Percentiles rank a stretch among this genome's conserved stretches.
phyloP scores from a whole-genome alignment of 2,113 vertebrate species.

The Cyanocitta stelleri region DNA sequence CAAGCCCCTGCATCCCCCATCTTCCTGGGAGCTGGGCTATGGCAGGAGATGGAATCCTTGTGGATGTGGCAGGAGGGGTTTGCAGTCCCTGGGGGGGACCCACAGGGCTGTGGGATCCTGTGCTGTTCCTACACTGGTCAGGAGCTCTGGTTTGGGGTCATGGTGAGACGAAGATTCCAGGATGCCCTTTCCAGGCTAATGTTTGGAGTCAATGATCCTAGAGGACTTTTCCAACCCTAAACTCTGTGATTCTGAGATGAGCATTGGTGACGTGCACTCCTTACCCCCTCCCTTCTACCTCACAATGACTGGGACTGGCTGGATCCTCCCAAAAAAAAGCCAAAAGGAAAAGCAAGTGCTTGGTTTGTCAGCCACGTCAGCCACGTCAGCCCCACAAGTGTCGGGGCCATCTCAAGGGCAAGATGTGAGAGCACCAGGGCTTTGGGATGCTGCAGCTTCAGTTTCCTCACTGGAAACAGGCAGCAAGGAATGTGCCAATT shows the following conservation, averaged over 20 bases:
- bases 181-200: background rate
- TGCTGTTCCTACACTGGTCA: background rate
- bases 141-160: fast-evolving
- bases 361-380: background rate
- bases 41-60: background rate
- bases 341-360: background rate
- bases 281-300: background rate
- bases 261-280: background rate
- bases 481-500: background rate
- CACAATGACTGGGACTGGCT: background rate
- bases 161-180: background rate
- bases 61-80: background rate
- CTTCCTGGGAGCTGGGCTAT: background rate
- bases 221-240: background rate
- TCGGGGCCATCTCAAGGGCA: background rate
- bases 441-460: background rate
- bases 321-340: background rate
- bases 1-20: background rate
- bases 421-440: background rate
- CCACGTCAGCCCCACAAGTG: fast-evolving
- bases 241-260: background rate
- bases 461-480: background rate
- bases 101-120: fast-evolving
- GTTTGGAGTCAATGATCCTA: background rate
- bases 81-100: background rate